These are phyloP conservation scores for Deroplatys truncata DNA, from an alignment of 2,888 invertebrate genomes.

Conservation along the genomic window DNA sequence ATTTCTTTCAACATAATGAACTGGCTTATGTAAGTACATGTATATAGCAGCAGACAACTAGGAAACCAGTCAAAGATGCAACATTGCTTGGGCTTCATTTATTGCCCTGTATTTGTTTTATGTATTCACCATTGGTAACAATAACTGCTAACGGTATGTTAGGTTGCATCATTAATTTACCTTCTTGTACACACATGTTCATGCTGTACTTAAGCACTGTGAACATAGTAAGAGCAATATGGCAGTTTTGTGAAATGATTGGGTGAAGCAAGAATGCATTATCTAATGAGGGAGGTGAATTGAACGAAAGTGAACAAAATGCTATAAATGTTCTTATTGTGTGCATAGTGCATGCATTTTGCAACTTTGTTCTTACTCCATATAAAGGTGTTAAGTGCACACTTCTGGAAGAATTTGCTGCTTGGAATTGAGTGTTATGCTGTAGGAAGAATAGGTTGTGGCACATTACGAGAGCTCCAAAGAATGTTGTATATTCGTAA, in stretches of 20 bases:
- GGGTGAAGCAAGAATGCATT: too few species aligned
- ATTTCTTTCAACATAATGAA: too few species aligned
- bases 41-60: not conserved
- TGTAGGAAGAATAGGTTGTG: not conserved
- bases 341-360: not conserved
- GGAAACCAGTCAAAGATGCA: not conserved
- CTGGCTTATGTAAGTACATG: not conserved
- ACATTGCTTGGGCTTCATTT: not conserved
- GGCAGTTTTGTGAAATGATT: not conserved
- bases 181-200: not conserved
- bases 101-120: not conserved
- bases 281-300: too few species aligned
- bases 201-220: not conserved
- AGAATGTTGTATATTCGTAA: not conserved
- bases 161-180: not conserved
- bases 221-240: not conserved
- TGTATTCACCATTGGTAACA: not conserved
- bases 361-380: not conserved
- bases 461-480: not conserved
- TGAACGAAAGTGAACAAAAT: not conserved
- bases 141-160: not conserved
- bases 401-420: not conserved
- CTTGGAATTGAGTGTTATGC: not conserved
- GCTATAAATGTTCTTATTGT: not conserved
- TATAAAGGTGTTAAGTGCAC: not conserved